Evolutionary conservation across 64 coral and sea anemone genomes (phyloP), one percentile per base, ranked within the genome.

Genomic region (Trachythela sp.): DNA sequence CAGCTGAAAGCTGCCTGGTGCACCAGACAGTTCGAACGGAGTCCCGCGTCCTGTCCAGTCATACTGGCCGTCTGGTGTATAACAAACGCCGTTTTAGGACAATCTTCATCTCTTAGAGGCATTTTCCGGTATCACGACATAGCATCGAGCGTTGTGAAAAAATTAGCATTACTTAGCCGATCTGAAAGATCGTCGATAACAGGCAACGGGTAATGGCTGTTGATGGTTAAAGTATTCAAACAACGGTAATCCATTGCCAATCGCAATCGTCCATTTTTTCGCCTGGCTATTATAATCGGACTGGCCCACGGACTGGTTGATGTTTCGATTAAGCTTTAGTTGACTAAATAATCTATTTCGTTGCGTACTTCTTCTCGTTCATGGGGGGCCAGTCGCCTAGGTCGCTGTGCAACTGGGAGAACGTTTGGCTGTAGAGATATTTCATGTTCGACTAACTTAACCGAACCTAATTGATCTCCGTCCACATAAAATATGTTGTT

Each of bases 351-450:
- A 32, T 32, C 24, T 8, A 70, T 70, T 70, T 70, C 64, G 4
- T 70, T n/a, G 4, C 24, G 64, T 32, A 70, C 64, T 70, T 70
- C 64, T 70, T 70, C 64, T 70, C 64, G 64, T 70, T 70, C 64
- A 6, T 8, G 24, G 18, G 64, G 64, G 4, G 64, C 8, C 8
- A 70, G 30, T 70, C 64, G 5, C n/a, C n/a, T n/a, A n/a, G n/a
- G n/a, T n/a, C n/a, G n/a, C n/a, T n/a, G n/a, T n/a, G n/a, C n/a
- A n/a, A 70, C 64, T 26, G 64, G 64, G 7, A 26, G 8, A 26
- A 22, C 64, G 24, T 32, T 32, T 22, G 64, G 64, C 24, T 70
- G 64, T n/a, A 70, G 24, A 26, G 64, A 22, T 70, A 70, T 70
- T 32, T 70, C 64, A 70, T 70, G 64, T 32, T 22, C 30, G 5